phyloP scores from a whole-genome alignment of 2,888 invertebrate genomes.

The Drosophila quasianomalipes region DNA sequence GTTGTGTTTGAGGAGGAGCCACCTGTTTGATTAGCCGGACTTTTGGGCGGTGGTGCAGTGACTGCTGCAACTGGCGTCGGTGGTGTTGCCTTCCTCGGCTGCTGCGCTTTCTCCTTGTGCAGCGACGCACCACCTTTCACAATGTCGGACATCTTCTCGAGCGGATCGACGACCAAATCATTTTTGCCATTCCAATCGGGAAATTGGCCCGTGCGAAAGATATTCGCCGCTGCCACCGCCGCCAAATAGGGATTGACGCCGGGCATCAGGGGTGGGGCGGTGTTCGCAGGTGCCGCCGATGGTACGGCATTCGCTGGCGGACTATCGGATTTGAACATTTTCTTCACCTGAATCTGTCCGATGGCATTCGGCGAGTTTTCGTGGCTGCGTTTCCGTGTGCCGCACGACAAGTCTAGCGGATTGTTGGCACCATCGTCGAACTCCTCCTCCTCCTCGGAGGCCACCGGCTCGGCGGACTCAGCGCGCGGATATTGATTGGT shows the following conservation, averaged over 20 bases:
- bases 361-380: conserved; percentile 60
- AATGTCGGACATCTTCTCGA: conserved; percentile 96
- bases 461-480: conserved; percentile 86
- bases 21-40: conserved; percentile 61
- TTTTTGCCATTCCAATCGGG: conserved; percentile 91
- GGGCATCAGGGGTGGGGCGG: conserved; percentile 90
- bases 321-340: conserved; percentile 82
- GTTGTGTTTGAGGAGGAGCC: conserved; percentile 50
- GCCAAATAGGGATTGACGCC: conserved; percentile 93
- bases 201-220: conserved; percentile 90
- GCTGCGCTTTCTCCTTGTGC: conserved; percentile 61
- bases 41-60: conserved; percentile 58
- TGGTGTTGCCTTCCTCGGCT: conserved; percentile 72
- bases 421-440: conserved; percentile 88
- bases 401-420: conserved; percentile 93
- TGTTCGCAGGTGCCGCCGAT: conserved; percentile 87
- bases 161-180: conserved; percentile 92
- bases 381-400: conserved; percentile 90
- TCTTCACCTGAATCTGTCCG: conserved; percentile 86
- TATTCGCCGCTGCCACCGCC: conserved; percentile 91
- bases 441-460: conserved; percentile 86
- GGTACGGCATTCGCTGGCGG: conserved; percentile 86
- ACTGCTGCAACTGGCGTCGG: conserved; percentile 30
- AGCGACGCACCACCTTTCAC: conserved; percentile 88
- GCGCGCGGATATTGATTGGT: conserved; percentile 88